Percentiles rank a stretch among this genome's conserved stretches.
Evolutionary conservation across 2,888 invertebrate species (phyloP).

Genomic region (Microctonus brassicae): DNA sequence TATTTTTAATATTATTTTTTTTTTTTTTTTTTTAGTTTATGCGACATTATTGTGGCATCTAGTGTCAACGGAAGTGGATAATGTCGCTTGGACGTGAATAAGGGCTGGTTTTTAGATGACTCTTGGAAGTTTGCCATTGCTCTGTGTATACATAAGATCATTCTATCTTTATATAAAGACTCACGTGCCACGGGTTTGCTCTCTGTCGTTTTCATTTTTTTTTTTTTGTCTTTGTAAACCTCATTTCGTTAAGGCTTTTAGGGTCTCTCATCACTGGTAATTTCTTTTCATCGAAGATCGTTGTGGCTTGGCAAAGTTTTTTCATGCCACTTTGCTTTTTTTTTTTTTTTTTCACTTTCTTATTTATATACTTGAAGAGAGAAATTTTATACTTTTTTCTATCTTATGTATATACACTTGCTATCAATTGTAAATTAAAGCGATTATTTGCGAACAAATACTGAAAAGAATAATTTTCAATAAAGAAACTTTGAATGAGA

Average conservation of each 20-base stretch:
- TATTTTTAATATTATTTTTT: not conserved
- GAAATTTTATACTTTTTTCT: not conserved
- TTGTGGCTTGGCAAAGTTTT: slow-evolving; percentile 43
- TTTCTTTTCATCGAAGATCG: slow-evolving; percentile 45
- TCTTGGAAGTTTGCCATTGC: slow-evolving; percentile 44
- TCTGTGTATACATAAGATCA: slow-evolving; percentile 7
- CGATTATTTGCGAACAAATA: not conserved
- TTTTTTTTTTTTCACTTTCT: slow-evolving; percentile 15
- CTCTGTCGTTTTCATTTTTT: not conserved
- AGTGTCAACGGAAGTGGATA: slow-evolving; percentile 31
- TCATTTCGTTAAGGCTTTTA: slow-evolving; percentile 13
- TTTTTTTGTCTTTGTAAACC: not conserved
- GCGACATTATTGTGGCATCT: slow-evolving; percentile 19
- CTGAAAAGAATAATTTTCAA: not conserved
- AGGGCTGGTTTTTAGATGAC: slow-evolving; percentile 26
- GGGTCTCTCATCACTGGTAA: slow-evolving; percentile 42
- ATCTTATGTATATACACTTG: not conserved
- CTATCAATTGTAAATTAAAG: not conserved
- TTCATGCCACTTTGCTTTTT: slow-evolving; percentile 11
- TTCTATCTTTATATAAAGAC: slow-evolving; percentile 1
- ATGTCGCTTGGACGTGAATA: slow-evolving; percentile 12
- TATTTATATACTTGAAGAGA: not conserved
- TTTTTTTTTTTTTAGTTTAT: slow-evolving; percentile 10
- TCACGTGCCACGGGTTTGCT: not conserved
- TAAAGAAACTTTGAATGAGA: not conserved